Evolutionary conservation across 2,888 invertebrate genomes (phyloP), one percentile per base, ranked within the genome.

Genomic region (Omphaloscelis lunosa): DNA sequence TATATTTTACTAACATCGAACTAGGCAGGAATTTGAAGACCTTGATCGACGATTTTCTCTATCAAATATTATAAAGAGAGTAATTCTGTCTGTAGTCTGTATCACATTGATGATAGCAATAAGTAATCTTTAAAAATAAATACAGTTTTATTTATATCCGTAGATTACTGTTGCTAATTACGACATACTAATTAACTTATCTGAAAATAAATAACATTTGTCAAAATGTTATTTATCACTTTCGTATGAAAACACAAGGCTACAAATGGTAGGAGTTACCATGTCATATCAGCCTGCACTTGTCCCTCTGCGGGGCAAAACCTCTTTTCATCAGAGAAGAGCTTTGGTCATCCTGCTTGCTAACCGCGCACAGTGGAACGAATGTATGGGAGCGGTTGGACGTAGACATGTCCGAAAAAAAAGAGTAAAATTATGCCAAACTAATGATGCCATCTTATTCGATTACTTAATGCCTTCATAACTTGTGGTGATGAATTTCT

Each of bases 131-230:
- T 59, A 59, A 59, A 29, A 59, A 59, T 29, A 29, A 29, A 29
- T 29, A 20, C 3, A 59, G 29, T 59, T 48, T 23, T 23, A 45
- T 66, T 48, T 66, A 29, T 66, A 23, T 66, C 17, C n/a, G n/a
- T 29, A 45, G 15, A n/a, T 53, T 34, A 56, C 56, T 75, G 41
- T 75, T 53, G 41, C 34, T 17, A 65, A 9, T 59, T 53, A 53
- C 29, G 29, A 12, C 11, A 27, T 20, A 45, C 0, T 41, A 45
- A 45, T 27, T 39, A 27, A 20, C 17, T 1, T 39, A 56, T 29
- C n/a, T 27, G 2, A 53, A 53, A 73, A 45, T 61, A 20, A 75
- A 58, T 4, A 73, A 48, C 2, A 39, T 70, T n/a, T 2, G 17
- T 51, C 9, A 41, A 62, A 70, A 23, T 29, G 45, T 0, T 45